These are phyloP conservation scores for Chalcis sispes DNA, from an alignment of 2,888 invertebrate species.

Conservation along the genomic window DNA sequence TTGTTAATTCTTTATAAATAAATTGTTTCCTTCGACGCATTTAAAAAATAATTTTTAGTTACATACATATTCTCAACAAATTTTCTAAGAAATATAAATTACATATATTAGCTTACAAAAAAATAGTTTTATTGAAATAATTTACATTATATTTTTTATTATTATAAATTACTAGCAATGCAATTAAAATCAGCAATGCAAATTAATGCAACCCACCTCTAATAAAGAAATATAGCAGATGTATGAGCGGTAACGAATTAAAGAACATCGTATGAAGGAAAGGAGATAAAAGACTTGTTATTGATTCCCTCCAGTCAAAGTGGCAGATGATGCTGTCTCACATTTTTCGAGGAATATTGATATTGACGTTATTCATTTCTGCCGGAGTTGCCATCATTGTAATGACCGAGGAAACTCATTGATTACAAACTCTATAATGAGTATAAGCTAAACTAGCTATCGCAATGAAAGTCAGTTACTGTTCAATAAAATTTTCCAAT, in stretches of 20 bases:
- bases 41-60: too few species aligned
- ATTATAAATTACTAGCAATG: not conserved
- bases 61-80: too few species aligned
- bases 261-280: constrained; percentile 31
- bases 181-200: constrained; percentile 15
- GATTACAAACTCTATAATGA: constrained; percentile 27
- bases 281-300: constrained; percentile 52
- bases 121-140: too few species aligned
- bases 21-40: too few species aligned
- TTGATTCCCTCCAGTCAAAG: constrained; percentile 68
- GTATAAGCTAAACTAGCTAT: constrained; percentile 39
- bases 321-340: constrained; percentile 69
- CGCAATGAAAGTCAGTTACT: constrained; percentile 38
- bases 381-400: constrained; percentile 67
- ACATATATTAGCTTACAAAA: too few species aligned
- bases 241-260: constrained; percentile 7
- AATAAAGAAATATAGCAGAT: constrained; percentile 22
- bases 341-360: constrained; percentile 70
- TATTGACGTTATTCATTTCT: constrained; percentile 68
- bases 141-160: constrained; percentile 16
- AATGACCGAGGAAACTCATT: constrained; percentile 62
- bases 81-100: too few species aligned
- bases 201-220: constrained; percentile 25
- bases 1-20: too few species aligned
- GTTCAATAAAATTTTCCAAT: constrained; percentile 30